These are phyloP conservation scores for Rhea pennata DNA, from an alignment of 2,113 vertebrate species.

Conservation along the genomic window DNA sequence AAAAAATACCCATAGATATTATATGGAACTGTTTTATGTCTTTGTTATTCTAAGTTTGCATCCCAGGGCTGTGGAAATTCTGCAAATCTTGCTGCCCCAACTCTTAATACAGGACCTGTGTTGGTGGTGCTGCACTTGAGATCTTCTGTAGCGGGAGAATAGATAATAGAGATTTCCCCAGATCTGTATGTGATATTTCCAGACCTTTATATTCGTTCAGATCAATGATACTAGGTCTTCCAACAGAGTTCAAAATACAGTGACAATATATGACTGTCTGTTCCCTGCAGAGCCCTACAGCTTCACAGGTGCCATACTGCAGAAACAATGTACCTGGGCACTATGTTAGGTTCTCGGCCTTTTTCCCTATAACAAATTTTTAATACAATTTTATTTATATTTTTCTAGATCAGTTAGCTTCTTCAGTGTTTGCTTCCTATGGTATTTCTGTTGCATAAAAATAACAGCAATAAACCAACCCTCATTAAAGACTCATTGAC, in stretches of 20 bases:
- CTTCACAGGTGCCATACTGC: neutral
- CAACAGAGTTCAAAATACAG: neutral
- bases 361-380: neutral
- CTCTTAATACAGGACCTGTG: neutral
- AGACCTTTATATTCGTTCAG: neutral
- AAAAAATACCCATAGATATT: neutral
- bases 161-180: neutral
- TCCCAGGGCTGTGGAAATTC: neutral
- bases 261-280: accelerated
- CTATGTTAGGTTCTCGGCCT: neutral
- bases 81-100: neutral
- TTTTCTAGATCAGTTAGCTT: neutral
- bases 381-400: neutral
- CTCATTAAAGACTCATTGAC: slow-evolving; percentile 11
- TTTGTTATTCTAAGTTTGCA: neutral
- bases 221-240: neutral
- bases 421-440: neutral
- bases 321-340: neutral
- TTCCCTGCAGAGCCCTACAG: neutral
- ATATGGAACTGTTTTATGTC: neutral
- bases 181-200: neutral
- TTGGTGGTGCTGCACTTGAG: accelerated
- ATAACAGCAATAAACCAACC: neutral
- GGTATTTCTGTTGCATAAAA: neutral
- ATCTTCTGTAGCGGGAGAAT: neutral